These are phyloP conservation scores for Nothocercus nigrocapillus DNA, from an alignment of 2,113 vertebrate species.

Conservation along the genomic window DNA sequence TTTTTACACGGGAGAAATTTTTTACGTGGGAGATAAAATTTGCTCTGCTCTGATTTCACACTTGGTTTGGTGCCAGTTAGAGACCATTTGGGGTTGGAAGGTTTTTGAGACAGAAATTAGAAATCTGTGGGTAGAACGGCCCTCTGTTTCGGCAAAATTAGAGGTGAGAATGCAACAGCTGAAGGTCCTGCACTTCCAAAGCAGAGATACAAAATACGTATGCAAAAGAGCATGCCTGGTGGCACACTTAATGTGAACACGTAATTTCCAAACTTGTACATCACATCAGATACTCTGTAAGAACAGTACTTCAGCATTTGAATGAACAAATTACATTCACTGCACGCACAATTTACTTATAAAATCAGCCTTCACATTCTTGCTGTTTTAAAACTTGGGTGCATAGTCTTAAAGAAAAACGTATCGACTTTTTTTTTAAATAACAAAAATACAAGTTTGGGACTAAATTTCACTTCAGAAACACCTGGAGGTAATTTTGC, in stretches of 20 bases:
- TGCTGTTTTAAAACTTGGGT: not conserved
- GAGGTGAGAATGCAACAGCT: not conserved
- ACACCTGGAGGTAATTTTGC: not conserved
- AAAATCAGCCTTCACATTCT: not conserved
- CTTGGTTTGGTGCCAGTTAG: not conserved
- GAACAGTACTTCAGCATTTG: not conserved
- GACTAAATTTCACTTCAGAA: not conserved
- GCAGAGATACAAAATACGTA: not conserved
- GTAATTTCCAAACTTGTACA: not conserved
- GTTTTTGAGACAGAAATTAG: not conserved
- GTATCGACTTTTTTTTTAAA: not conserved
- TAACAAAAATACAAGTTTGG: not conserved
- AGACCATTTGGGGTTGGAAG: not conserved
- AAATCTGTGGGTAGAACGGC: not conserved
- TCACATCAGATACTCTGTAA: not conserved
- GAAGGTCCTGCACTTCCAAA: not conserved
- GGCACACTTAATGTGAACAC: not conserved
- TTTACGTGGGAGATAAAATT: not conserved
- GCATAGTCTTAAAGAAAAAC: not conserved
- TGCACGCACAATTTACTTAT: not conserved
- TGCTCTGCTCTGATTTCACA: not conserved
- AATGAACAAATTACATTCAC: not conserved
- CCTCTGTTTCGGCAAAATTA: not conserved
- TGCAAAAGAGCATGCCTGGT: not conserved
- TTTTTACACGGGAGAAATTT: not conserved